These are phyloP conservation scores for Seira ritae DNA, from an alignment of 2,888 invertebrate genomes.

Conservation along the genomic window DNA sequence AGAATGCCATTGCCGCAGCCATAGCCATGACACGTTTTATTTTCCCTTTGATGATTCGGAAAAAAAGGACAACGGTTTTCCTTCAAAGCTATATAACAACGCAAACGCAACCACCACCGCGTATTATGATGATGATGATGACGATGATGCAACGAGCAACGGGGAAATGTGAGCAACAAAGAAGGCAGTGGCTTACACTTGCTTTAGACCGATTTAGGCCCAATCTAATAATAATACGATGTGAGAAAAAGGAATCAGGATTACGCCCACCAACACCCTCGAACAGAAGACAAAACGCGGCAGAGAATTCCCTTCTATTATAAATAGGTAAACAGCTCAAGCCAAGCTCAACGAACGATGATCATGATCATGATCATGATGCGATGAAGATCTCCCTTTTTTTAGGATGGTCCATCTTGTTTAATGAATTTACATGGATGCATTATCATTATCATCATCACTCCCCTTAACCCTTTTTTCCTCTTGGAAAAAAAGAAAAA, in stretches of 20 bases:
- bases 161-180: conserved; percentile 28
- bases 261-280: conserved; percentile 73
- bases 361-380: conserved; percentile 4
- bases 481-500: neutral
- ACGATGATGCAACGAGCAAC: neutral
- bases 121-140: conserved; percentile 3
- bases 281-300: conserved; percentile 49
- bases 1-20: neutral
- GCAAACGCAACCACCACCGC: conserved; percentile 6
- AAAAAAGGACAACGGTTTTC: too few species aligned
- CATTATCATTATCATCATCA: conserved; percentile 27
- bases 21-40: too few species aligned
- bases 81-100: too few species aligned
- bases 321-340: conserved; percentile 10
- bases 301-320: conserved; percentile 4
- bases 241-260: conserved; percentile 71
- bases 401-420: conserved; percentile 10
- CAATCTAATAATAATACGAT: conserved; percentile 73
- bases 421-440: conserved; percentile 14
- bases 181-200: conserved; percentile 69
- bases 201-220: conserved; percentile 71
- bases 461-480: conserved; percentile 3
- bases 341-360: too few species aligned
- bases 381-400: neutral
- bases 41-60: too few species aligned